Evolutionary conservation across 64 coral and sea anemone genomes (phyloP), one percentile per base, ranked within the genome.

Genomic region (Anthopleura sola): DNA sequence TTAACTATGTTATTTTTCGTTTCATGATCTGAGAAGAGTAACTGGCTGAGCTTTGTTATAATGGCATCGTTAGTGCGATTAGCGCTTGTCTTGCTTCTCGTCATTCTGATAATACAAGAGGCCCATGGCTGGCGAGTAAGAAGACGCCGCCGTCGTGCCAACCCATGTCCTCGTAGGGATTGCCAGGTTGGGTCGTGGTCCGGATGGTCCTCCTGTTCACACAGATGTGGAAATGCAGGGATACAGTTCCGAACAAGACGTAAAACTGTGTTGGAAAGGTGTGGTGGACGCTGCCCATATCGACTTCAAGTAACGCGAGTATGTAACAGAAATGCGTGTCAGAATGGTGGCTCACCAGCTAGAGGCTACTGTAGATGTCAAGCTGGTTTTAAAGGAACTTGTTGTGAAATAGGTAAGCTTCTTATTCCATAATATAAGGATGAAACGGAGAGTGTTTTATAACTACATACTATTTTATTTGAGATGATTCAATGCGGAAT

Each of bases 331-430:
- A 85, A 84, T 36, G 85, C 64, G 10, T 94, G 93, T 38, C 85
- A 58, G 64, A 94, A 94, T 75, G 93, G 92, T 37, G 92, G 88
- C 5, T 86, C 84, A 0, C 92, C 92, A 23, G 53, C 37, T 5
- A 83, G 33, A 3, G 80, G 84, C 4, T 51, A 77, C 2, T 94
- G 92, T 46, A 84, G 64, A 7, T 94, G 92, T 75, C 80, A 36
- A 36, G 2, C 87, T 20, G 92, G 92, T 7, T 90, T 47, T 37
- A 90, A 36, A 2, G 92, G 93, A 3, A 74, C 81, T 5, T 94
- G 93, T 66, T 94, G 93, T 29, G 93, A 83, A 54, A 80, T 78
- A 57, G 88, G 93, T 94, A 24, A 90, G 93, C 78, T n/a, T n/a
- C n/a, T n/a, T n/a, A n/a, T n/a, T n/a, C n/a, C n/a, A n/a, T n/a